Evolutionary conservation across 2,888 invertebrate genomes (phyloP).

Genomic region (Oxyteleia sp.): DNA sequence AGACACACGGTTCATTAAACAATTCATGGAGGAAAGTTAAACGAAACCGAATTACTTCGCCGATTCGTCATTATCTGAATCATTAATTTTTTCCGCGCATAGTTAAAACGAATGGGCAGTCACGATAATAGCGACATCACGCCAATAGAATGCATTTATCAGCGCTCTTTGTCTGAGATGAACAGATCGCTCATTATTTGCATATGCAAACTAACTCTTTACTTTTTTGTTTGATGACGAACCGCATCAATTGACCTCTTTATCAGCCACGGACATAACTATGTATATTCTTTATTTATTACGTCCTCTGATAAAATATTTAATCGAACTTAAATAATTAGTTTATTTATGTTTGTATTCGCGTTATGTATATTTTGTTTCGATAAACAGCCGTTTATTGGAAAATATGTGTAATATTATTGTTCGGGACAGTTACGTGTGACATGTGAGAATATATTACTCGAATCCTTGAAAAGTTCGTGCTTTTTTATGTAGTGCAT

Average conservation of each 20-base stretch:
- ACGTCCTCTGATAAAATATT: slow-evolving; percentile 45
- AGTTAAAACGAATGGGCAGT: slow-evolving; percentile 52
- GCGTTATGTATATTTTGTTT: neutral
- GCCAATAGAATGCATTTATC: slow-evolving; percentile 67
- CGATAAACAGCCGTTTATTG: neutral
- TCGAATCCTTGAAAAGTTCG: slow-evolving; percentile 24
- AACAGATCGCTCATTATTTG: slow-evolving; percentile 69
- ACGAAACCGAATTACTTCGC: slow-evolving; percentile 34
- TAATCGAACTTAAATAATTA: slow-evolving; percentile 28
- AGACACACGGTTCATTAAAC: slow-evolving; percentile 23
- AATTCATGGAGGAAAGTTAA: slow-evolving; percentile 18
- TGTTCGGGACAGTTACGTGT: slow-evolving; percentile 6
- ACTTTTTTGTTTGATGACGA: slow-evolving; percentile 55
- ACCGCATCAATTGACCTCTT: slow-evolving; percentile 64
- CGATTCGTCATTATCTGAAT: slow-evolving; percentile 39
- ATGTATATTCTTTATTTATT: slow-evolving; percentile 41
- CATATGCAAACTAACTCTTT: slow-evolving; percentile 64
- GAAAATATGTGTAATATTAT: slow-evolving; percentile 34
- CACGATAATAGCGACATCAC: slow-evolving; percentile 65
- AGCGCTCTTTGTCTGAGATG: slow-evolving; percentile 69
- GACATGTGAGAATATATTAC: slow-evolving; percentile 22
- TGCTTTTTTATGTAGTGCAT: slow-evolving; percentile 23
- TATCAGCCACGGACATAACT: slow-evolving; percentile 50
- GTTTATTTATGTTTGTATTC: slow-evolving; percentile 12
- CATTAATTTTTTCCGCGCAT: slow-evolving; percentile 33